A percentile compares a stretch with the other conserved stretches of the same genome.
phyloP scores from a whole-genome alignment of 2,888 invertebrate species.

The Oxytorus armatus region DNA sequence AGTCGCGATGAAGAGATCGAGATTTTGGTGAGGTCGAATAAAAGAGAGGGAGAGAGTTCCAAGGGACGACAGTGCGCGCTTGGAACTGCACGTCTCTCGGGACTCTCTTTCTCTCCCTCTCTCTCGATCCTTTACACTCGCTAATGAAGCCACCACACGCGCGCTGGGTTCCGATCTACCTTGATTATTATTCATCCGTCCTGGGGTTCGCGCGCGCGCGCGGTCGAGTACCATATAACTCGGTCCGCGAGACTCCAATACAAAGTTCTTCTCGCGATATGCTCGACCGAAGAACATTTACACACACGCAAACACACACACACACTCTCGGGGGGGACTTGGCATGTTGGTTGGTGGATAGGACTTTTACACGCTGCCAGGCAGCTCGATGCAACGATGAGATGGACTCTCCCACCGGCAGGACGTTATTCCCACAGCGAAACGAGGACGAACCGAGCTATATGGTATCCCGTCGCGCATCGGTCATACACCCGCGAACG shows the following conservation, averaged over 20 bases:
- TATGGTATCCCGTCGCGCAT: constrained; percentile 70
- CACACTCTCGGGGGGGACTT: not conserved
- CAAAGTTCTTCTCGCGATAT: constrained; percentile 61
- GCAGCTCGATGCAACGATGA: constrained; percentile 47
- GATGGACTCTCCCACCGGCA: constrained; percentile 45
- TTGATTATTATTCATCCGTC: constrained; percentile 77
- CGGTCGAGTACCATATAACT: constrained; percentile 54
- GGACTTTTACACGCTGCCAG: constrained; percentile 25
- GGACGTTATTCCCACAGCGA: constrained; percentile 62
- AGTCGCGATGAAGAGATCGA: constrained; percentile 55
- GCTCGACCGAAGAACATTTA: constrained; percentile 25
- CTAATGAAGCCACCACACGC: constrained; percentile 71
- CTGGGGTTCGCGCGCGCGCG: constrained; percentile 59
- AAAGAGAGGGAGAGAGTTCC: constrained; percentile 25
- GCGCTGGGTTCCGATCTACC: constrained; percentile 73
- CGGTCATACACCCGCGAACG: constrained; percentile 69
- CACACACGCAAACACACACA: constrained; percentile 6
- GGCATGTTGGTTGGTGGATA: constrained; percentile 19
- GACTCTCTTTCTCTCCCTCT: constrained; percentile 15
- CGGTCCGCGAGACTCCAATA: constrained; percentile 46
- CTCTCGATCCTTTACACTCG: constrained; percentile 58
- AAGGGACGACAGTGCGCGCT: constrained; percentile 43
- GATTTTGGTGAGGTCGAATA: constrained; percentile 48
- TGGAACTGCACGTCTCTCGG: constrained; percentile 13
- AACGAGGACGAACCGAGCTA: constrained; percentile 56